Percentiles rank a stretch among this genome's conserved stretches.
Conservation (phyloP, 1,140 invertebrate species). For the Lordiphosa clarofinis region DNA sequence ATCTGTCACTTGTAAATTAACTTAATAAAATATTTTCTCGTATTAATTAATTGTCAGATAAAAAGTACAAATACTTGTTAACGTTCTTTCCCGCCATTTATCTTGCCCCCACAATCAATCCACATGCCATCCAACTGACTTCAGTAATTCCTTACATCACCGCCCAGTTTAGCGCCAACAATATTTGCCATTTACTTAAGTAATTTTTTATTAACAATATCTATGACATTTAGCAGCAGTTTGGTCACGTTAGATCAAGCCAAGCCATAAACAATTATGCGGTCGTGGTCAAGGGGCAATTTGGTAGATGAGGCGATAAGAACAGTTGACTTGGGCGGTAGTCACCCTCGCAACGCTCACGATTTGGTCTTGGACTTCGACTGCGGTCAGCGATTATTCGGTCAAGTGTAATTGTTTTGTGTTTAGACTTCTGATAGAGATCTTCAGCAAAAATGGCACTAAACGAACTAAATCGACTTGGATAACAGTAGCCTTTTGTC, state of each 20-base stretch:
- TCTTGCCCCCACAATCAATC: conserved; percentile 30
- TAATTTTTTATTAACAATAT: conserved; percentile 15
- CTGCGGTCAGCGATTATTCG: conserved; percentile 34
- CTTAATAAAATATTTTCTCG: conserved; percentile 3
- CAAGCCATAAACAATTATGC: conserved; percentile 46
- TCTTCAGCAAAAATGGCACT: conserved; percentile 22
- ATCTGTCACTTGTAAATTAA: conserved; percentile 18
- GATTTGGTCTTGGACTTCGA: conserved; percentile 22
- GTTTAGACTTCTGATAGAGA: conserved; percentile 20
- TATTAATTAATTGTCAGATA: background rate
- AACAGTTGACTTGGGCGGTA: conserved; percentile 2
- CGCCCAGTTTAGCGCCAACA: conserved; percentile 46
- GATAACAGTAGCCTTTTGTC: conserved; percentile 30
- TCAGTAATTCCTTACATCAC: conserved; percentile 60
- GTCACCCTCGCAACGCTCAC: conserved; percentile 22
- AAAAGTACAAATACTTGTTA: background rate
- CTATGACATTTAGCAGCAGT: conserved; percentile 53
- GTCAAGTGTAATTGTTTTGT: conserved; percentile 25
- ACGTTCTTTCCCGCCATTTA: conserved; percentile 15
- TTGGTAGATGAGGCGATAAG: conserved; percentile 49
- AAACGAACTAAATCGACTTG: conserved; percentile 14
- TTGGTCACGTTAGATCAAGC: conserved; percentile 56
- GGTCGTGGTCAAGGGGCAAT: conserved; percentile 53
- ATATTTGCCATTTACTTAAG: conserved; percentile 21
- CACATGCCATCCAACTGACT: conserved; percentile 43